A percentile compares a stretch with the other conserved stretches of the same genome.
These are phyloP conservation scores for Hoplostethus mediterraneus DNA, from an alignment of 2,797 vertebrate species.

Conservation along the genomic window DNA sequence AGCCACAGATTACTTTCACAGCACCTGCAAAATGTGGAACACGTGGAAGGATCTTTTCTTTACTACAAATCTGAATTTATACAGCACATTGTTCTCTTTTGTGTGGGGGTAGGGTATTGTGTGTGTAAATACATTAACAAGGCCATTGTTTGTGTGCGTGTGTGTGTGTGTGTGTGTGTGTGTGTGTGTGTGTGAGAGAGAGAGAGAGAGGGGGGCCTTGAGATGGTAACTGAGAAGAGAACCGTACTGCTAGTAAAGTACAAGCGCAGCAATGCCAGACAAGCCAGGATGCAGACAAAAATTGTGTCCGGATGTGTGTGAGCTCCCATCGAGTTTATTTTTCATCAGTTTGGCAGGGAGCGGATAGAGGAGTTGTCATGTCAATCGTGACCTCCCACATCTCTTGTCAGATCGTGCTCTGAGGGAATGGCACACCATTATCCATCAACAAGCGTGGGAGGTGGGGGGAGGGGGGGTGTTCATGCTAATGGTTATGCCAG, in stretches of 20 bases:
- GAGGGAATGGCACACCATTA: conserved; percentile 72
- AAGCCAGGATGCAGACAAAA: not conserved
- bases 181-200: too few relatives aligned
- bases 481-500: conserved; percentile 69
- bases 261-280: not conserved
- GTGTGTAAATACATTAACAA: not conserved
- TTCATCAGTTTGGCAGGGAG: conserved; percentile 26
- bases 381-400: conserved; percentile 77
- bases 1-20: too few relatives aligned
- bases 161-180: not conserved
- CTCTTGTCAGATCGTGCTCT: conserved; percentile 69
- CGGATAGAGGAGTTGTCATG: conserved; percentile 45
- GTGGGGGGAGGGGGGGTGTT: conserved; percentile 63
- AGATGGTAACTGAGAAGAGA: too few relatives aligned
- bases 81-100: not conserved
- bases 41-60: not conserved
- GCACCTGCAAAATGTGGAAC: too few relatives aligned
- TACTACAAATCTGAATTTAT: not conserved
- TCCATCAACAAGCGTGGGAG: conserved; percentile 74
- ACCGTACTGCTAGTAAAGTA: too few relatives aligned
- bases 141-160: too few relatives aligned
- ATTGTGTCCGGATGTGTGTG: not conserved
- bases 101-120: not conserved
- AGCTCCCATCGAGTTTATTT: conserved; percentile 29
- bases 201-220: too few relatives aligned